These are phyloP conservation scores for Oreonectes daqikongensis DNA, from an alignment of 2,797 vertebrate genomes.

Conservation along the genomic window DNA sequence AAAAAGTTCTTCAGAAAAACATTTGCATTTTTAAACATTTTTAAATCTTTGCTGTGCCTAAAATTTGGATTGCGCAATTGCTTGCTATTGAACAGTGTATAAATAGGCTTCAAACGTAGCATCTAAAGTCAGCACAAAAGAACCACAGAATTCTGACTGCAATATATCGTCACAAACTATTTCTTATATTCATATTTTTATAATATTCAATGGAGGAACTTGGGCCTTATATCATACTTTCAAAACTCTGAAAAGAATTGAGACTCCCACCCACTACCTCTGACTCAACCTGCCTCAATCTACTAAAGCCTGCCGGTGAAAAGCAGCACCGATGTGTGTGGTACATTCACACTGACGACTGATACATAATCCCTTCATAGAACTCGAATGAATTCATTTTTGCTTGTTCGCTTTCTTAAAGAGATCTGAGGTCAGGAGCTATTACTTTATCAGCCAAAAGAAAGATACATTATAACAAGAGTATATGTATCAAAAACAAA, in stretches of 20 bases:
- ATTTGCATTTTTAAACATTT: background rate
- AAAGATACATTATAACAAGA: background rate
- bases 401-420: slow-evolving; percentile 18
- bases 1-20: background rate
- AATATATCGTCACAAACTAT: slow-evolving; percentile 17
- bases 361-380: slow-evolving; percentile 41
- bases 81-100: background rate
- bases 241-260: slow-evolving; percentile 43
- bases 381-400: slow-evolving; percentile 19
- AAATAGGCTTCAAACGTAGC: background rate
- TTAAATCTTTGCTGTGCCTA: background rate
- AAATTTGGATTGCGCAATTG: background rate
- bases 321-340: slow-evolving; percentile 18
- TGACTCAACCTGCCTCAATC: slow-evolving; percentile 51
- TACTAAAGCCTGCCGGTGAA: slow-evolving; percentile 36
- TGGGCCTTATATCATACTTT: slow-evolving; percentile 29
- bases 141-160: background rate
- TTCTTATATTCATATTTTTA: too few species aligned
- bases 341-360: slow-evolving; percentile 18
- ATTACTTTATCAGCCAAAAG: background rate
- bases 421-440: background rate
- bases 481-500: background rate
- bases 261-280: slow-evolving; percentile 48
- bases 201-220: slow-evolving; percentile 13
- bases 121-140: background rate